Conservation (phyloP, 2,113 vertebrate species). For the Mesembrinibis cayennensis region DNA sequence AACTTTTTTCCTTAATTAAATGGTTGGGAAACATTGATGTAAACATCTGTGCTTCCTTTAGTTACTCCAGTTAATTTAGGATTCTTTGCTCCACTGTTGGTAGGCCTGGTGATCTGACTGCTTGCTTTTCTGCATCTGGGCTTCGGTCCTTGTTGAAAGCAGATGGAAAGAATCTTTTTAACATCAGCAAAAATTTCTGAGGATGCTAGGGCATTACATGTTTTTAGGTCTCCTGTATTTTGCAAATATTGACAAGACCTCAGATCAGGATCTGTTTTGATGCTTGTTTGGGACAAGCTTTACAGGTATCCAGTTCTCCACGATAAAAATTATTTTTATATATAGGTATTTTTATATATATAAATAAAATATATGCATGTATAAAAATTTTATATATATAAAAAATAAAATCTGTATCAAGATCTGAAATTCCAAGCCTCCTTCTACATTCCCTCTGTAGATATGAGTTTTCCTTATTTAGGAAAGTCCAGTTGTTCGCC, state of each 20-base stretch:
- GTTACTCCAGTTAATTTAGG: not conserved
- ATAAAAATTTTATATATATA: not conserved
- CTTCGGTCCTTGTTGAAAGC: not conserved
- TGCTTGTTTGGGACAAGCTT: not conserved
- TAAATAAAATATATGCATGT: not conserved
- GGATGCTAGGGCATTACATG: fast-evolving
- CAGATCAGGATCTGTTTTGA: not conserved
- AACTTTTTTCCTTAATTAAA: not conserved
- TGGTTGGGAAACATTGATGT: not conserved
- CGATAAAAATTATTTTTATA: not conserved
- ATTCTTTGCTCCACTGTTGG: not conserved
- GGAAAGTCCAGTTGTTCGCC: not conserved
- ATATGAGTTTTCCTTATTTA: not conserved
- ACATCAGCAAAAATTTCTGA: not conserved
- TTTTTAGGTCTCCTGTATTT: not conserved
- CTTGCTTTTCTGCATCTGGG: not conserved
- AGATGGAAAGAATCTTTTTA: not conserved
- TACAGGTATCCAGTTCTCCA: not conserved
- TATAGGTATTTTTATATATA: not conserved
- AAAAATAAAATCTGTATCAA: not conserved
- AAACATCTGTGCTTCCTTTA: not conserved
- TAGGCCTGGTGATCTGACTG: not conserved
- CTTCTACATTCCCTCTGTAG: not conserved
- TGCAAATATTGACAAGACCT: not conserved
- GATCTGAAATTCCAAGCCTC: not conserved